phyloP scores from a whole-genome alignment of 2,888 invertebrate species.

The Dolichomitus sp. region DNA sequence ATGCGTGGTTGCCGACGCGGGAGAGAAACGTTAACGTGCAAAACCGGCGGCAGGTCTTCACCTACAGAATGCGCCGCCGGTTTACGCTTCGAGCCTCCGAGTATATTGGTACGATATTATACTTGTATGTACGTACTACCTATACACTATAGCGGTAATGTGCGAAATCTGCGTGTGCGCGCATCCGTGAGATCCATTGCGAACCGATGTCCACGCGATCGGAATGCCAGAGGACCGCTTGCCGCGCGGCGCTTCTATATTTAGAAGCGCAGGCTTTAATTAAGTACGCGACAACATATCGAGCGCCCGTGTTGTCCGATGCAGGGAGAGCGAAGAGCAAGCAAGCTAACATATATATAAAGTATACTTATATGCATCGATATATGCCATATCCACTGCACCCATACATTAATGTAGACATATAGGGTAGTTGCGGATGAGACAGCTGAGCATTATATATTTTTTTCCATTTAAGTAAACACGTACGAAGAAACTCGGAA shows the following conservation, averaged over 20 bases:
- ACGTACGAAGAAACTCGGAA: no score
- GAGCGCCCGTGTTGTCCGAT: conserved; percentile 22
- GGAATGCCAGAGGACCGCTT: conserved; percentile 60
- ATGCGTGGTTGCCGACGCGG: conserved; percentile 2
- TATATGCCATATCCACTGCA: not conserved
- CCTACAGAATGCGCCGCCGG: conserved; percentile 16
- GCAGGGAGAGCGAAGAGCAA: not conserved
- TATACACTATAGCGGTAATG: not conserved
- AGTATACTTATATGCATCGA: not conserved
- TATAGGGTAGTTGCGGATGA: not conserved
- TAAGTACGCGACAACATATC: conserved; percentile 51
- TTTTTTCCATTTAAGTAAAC: no score
- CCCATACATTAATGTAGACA: not conserved
- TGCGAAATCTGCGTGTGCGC: conserved; percentile 9
- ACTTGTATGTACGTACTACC: not conserved
- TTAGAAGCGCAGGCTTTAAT: conserved; percentile 67
- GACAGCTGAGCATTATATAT: not conserved
- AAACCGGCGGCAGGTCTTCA: not conserved
- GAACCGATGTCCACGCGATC: conserved; percentile 50
- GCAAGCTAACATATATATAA: not conserved
- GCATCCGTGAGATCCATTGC: conserved; percentile 26
- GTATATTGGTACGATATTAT: conserved; percentile 10
- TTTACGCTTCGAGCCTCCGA: conserved; percentile 7
- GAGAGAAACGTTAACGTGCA: not conserved
- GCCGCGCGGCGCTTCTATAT: conserved; percentile 58